A percentile compares a stretch with the other conserved stretches of the same genome.
Conservation (phyloP, 2,888 invertebrate species). For the Temnothorax ravouxi region DNA sequence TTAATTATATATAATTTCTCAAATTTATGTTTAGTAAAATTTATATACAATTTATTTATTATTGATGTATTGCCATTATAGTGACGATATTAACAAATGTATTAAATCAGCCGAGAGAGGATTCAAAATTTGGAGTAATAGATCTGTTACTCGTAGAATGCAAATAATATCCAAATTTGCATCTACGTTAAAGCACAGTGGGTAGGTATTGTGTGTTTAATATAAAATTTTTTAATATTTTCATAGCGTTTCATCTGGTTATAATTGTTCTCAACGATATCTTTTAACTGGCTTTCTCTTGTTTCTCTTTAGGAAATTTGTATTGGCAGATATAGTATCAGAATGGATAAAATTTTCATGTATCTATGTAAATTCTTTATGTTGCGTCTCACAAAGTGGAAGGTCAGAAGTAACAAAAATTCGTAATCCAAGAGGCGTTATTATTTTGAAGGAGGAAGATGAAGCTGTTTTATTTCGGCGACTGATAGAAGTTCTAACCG, state of each 20-base stretch:
- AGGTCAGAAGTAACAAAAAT: not conserved
- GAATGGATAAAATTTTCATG: not conserved
- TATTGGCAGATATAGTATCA: not conserved
- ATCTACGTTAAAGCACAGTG: not conserved
- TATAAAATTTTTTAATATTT: no score
- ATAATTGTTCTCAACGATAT: not conserved
- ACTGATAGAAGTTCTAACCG: conserved; percentile 7
- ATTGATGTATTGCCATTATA: conserved; percentile 4
- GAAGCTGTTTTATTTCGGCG: conserved; percentile 7
- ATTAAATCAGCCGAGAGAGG: conserved; percentile 29
- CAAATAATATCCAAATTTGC: conserved; percentile 7
- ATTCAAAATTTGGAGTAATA: conserved; percentile 18
- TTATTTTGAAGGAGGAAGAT: not conserved
- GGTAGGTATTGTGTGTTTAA: conserved; percentile 22
- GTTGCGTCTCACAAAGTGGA: not conserved
- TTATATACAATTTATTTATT: not conserved
- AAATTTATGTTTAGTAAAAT: not conserved
- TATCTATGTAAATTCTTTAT: not conserved
- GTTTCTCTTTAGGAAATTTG: not conserved
- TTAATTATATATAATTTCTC: not conserved
- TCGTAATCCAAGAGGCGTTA: not conserved
- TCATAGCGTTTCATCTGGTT: no score
- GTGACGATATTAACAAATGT: not conserved
- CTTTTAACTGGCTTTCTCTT: not conserved
- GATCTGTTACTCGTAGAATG: not conserved